Percentiles rank a stretch among this genome's conserved stretches.
Conservation (phyloP, 2,888 invertebrate genomes). For the Vesta saturnalis region DNA sequence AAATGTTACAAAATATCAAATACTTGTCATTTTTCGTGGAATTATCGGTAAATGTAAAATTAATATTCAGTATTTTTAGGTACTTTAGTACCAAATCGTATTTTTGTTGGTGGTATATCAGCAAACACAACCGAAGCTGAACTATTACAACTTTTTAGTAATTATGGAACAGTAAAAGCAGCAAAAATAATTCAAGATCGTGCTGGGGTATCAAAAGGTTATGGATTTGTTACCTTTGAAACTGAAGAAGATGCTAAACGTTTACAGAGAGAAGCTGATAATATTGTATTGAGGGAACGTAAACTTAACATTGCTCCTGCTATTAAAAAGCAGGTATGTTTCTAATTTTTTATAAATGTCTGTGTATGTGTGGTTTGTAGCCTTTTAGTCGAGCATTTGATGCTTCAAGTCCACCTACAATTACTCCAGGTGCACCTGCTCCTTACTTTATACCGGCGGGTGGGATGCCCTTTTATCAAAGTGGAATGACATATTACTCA, state of each 20-base stretch:
- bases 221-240: conserved; percentile 87
- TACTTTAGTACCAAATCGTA: conserved; percentile 92
- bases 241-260: conserved; percentile 86
- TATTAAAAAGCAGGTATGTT: conserved; percentile 76
- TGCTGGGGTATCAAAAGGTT: conserved; percentile 94
- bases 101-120: conserved; percentile 97
- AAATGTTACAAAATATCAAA: no score
- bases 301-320: conserved; percentile 89
- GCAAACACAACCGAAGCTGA: conserved; percentile 93
- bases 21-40: no score
- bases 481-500: conserved; percentile 59
- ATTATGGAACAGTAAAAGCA: conserved; percentile 88
- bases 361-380: conserved; percentile 42
- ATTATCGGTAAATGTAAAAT: no score
- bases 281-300: conserved; percentile 80
- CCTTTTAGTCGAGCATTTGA: conserved; percentile 66
- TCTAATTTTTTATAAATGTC: background rate
- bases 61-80: conserved; percentile 64
- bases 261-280: conserved; percentile 78
- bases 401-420: conserved; percentile 66
- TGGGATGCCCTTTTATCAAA: conserved; percentile 54
- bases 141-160: conserved; percentile 89
- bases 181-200: conserved; percentile 95
- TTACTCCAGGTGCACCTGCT: conserved; percentile 59
- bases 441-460: conserved; percentile 61